These are phyloP conservation scores for Petrocephalus zakoni DNA, from an alignment of 2,113 vertebrate genomes.

Conservation along the genomic window DNA sequence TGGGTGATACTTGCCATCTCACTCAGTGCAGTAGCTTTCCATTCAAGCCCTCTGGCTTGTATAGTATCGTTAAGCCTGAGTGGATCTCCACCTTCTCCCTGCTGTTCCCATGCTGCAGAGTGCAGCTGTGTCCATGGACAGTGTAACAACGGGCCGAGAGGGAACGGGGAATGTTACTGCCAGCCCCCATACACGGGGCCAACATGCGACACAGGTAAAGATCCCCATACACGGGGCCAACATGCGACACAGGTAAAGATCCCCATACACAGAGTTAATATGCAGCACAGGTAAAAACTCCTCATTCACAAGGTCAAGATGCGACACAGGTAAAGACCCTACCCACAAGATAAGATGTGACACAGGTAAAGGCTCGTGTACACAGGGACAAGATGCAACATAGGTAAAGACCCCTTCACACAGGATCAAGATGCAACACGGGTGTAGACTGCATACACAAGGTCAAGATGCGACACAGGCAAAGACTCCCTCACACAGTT, in stretches of 20 bases:
- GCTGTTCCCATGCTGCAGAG: constrained; percentile 49
- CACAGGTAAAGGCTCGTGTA: background rate
- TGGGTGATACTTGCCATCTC: background rate
- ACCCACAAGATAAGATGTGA: constrained; percentile 55
- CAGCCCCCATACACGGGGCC: constrained; percentile 76
- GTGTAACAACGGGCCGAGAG: constrained; percentile 65
- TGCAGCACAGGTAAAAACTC: constrained; percentile 35
- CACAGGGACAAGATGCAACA: background rate
- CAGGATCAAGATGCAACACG: constrained; percentile 73
- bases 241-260: constrained; percentile 74
- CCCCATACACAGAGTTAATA: background rate
- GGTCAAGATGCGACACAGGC: constrained; percentile 41
- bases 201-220: constrained; percentile 76
- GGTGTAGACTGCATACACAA: constrained; percentile 62
- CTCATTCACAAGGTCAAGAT: constrained; percentile 72
- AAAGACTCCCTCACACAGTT: constrained; percentile 70
- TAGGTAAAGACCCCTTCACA: constrained; percentile 62
- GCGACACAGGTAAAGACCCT: constrained; percentile 68
- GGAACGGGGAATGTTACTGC: constrained; percentile 77
- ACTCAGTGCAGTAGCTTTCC: background rate
- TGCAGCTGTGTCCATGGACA: constrained; percentile 76
- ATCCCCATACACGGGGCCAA: constrained; percentile 57
- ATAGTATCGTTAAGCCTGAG: background rate
- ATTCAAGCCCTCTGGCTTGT: background rate
- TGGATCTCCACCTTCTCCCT: background rate